Evolutionary conservation across 1,140 invertebrate species (phyloP).

Genomic region (Zaprionus taronus): DNA sequence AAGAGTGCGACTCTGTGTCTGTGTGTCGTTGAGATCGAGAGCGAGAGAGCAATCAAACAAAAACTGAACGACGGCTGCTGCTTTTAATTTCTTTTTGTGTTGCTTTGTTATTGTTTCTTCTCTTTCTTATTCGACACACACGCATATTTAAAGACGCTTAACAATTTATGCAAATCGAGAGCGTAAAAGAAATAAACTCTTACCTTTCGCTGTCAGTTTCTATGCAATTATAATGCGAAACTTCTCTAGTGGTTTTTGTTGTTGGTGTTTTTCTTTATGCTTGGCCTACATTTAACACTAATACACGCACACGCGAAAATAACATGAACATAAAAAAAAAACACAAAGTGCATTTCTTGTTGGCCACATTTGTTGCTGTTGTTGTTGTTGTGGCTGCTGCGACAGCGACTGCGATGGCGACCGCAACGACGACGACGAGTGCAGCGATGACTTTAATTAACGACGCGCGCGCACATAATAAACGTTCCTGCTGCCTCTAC

Average conservation of each 20-base stretch:
- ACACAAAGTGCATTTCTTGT: slow-evolving; percentile 22
- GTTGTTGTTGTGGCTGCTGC: not conserved
- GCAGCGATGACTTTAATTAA: slow-evolving; percentile 13
- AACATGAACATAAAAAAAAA: slow-evolving; percentile 14
- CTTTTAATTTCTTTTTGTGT: slow-evolving; percentile 4
- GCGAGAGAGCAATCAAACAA: slow-evolving; percentile 1
- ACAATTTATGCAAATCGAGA: slow-evolving; percentile 47
- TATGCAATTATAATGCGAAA: slow-evolving; percentile 51
- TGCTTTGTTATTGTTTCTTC: not conserved
- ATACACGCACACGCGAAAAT: slow-evolving; percentile 9
- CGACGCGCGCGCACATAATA: slow-evolving; percentile 11
- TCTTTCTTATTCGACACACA: slow-evolving; percentile 6
- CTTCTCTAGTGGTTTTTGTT: slow-evolving; percentile 9
- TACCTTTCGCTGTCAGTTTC: slow-evolving; percentile 61
- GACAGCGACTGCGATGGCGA: slow-evolving; percentile 21
- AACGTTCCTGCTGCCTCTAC: slow-evolving; percentile 7
- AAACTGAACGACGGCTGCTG: slow-evolving; percentile 3
- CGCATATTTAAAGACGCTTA: slow-evolving; percentile 21
- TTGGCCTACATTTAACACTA: slow-evolving; percentile 44
- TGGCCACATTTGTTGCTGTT: slow-evolving; percentile 21
- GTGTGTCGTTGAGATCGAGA: not conserved
- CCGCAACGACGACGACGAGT: slow-evolving; percentile 13
- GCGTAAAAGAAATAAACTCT: slow-evolving; percentile 46
- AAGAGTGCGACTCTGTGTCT: not conserved
- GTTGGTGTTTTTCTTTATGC: slow-evolving; percentile 15